Evolutionary conservation across 2,888 invertebrate species (phyloP), one percentile per base, ranked within the genome.

Genomic region (Caenorhabditis imperialis): DNA sequence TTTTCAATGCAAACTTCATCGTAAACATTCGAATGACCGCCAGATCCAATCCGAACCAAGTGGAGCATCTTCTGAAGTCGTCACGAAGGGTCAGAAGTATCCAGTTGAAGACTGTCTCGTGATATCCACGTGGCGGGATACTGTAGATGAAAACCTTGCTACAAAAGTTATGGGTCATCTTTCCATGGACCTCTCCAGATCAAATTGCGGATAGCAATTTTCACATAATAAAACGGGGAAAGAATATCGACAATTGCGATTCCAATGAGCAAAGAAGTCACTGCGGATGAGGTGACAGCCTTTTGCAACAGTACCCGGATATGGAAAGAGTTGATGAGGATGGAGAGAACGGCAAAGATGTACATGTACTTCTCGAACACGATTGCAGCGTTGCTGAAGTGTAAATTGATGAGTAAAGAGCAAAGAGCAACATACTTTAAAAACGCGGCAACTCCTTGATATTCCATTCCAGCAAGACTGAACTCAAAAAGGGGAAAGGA

Each of bases 221-320:
- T 54, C 18, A 63, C 27, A 38, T 54, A 63, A 5, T 38, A 7
- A 14, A 63, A 27, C 3, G 62, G 62, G 4, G 54, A 53, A n/a
- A 63, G 12, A 14, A 63, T 63, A 25, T 63, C 62, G 1, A 63
- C 62, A 1, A 63, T 38, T 12, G 62, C 62, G 14, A 63, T 63
- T 8, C 62, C 62, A 16, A 63, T 63, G 18, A 63, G 30, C 12
- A 63, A 54, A 0, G 54, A 54, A 22, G 53, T 63, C 62, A 63
- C 54, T 0, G 62, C 53, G 2, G 62, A 63, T 10, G 62, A 45
- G 27, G 62, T 54, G 30, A 53, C 54, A 30, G 27, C 22, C 23
- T 27, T 45, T 45, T 33, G 10, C 14, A 38, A 38, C n/a, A 63
- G 22, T 0, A 63, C 20, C 0, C 38, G 8, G n/a, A 63, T 18